Conservation (phyloP, 1,140 invertebrate species). For the Atta texana region DNA sequence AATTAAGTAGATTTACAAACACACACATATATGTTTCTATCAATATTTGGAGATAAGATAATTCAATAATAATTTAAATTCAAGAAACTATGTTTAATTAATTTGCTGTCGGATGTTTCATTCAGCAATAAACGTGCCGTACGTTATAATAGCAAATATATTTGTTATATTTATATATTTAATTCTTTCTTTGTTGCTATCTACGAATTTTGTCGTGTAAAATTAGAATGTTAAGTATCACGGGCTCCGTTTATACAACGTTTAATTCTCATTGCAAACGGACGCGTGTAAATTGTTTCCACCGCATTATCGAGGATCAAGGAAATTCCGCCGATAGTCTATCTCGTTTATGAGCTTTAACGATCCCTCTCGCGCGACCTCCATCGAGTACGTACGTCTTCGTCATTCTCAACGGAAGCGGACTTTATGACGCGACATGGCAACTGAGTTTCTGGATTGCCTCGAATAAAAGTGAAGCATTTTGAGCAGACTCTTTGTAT, state of each 20-base stretch:
- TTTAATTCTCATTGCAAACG: constrained; percentile 63
- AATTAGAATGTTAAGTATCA: neutral
- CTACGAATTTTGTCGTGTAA: constrained; percentile 19
- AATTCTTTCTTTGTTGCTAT: constrained; percentile 23
- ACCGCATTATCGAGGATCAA: constrained; percentile 77
- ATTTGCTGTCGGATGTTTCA: neutral
- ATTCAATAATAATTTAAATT: neutral
- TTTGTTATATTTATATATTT: constrained; percentile 45
- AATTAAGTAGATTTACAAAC: neutral
- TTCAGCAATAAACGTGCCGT: neutral
- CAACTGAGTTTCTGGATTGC: constrained; percentile 36
- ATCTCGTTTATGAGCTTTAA: constrained; percentile 77
- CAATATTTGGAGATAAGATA: neutral
- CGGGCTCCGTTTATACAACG: neutral
- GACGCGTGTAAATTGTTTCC: constrained; percentile 75
- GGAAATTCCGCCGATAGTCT: constrained; percentile 77
- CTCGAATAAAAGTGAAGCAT: constrained; percentile 1
- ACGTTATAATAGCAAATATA: too few relatives aligned
- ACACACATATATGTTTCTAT: neutral
- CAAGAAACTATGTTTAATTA: constrained; percentile 7
- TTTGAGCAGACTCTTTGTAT: constrained; percentile 19
- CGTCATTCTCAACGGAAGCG: constrained; percentile 63
- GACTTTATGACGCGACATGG: constrained; percentile 37
- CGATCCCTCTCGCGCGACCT: constrained; percentile 66
- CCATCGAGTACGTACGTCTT: constrained; percentile 54